Conservation (phyloP, 1,140 invertebrate genomes). For the Akabosia matsudoensis region DNA sequence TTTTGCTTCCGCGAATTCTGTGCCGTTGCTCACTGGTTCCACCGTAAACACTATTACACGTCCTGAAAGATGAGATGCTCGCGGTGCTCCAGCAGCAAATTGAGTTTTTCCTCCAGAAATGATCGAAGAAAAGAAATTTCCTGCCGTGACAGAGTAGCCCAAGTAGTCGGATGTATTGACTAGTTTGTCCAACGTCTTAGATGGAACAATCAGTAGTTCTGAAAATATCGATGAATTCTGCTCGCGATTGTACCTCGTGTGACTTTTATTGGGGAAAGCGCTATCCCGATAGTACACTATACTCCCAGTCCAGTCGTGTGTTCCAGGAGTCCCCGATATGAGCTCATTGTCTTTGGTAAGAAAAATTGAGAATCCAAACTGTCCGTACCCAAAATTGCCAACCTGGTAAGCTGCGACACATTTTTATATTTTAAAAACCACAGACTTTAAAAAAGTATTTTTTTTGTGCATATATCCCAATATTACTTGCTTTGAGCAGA, state of each 20-base stretch:
- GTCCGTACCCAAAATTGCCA: slow-evolving; percentile 49
- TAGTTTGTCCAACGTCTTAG: background rate
- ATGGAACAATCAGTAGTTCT: slow-evolving; percentile 38
- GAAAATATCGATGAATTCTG: slow-evolving; percentile 32
- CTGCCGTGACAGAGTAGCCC: slow-evolving; percentile 44
- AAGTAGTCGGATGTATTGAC: background rate
- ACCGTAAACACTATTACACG: slow-evolving; percentile 42
- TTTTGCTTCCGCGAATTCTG: background rate
- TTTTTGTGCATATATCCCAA: background rate
- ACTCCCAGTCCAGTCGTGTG: slow-evolving; percentile 52
- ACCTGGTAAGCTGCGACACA: slow-evolving; percentile 26
- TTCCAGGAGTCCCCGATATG: slow-evolving; percentile 53
- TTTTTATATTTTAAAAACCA: background rate
- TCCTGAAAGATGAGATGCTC: slow-evolving; percentile 25
- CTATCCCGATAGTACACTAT: slow-evolving; percentile 10
- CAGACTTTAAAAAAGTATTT: background rate
- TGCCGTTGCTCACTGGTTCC: background rate
- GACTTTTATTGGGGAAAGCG: slow-evolving; percentile 28
- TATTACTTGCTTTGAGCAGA: background rate
- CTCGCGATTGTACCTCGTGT: slow-evolving; percentile 1
- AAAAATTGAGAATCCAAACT: slow-evolving; percentile 48
- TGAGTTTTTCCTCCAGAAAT: slow-evolving; percentile 25
- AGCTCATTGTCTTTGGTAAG: slow-evolving; percentile 47
- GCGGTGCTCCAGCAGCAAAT: slow-evolving; percentile 41
- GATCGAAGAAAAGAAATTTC: slow-evolving; percentile 31